Evolutionary conservation across 2,797 vertebrate genomes (phyloP).

Genomic region (Ctenosaura bakeri): DNA sequence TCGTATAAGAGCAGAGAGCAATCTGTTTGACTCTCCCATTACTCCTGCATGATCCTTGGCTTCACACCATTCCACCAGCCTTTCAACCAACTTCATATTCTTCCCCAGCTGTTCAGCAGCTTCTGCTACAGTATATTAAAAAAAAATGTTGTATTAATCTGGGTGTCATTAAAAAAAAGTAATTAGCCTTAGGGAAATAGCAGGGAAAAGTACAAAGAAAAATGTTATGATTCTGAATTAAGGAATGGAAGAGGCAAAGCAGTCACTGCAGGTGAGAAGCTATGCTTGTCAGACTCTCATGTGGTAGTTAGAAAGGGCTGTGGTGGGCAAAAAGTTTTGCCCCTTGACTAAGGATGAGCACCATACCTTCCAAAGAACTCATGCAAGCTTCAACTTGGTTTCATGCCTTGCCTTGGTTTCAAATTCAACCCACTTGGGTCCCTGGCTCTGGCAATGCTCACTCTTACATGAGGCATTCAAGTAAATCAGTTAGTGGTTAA

Average conservation of each 20-base stretch:
- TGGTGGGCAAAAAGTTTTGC: neutral
- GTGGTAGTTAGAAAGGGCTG: neutral
- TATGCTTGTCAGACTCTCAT: neutral
- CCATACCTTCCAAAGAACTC: too few species aligned
- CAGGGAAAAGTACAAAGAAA: too few species aligned
- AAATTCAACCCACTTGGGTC: neutral
- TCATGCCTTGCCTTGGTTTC: neutral
- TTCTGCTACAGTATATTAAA: constrained; percentile 83
- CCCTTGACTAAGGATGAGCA: neutral
- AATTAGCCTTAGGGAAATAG: too few species aligned
- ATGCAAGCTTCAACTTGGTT: neutral
- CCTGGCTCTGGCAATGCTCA: neutral
- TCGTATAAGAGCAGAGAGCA: constrained; percentile 96
- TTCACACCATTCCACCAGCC: constrained; percentile 98
- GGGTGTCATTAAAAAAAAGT: neutral
- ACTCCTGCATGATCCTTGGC: constrained; percentile 98
- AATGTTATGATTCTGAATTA: too few species aligned
- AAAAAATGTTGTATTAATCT: neutral
- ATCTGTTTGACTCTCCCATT: constrained; percentile 98
- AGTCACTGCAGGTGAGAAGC: too few species aligned
- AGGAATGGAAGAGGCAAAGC: too few species aligned
- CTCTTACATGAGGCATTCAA: neutral
- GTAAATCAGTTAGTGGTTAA: neutral
- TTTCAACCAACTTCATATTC: constrained; percentile 91
- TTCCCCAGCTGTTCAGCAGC: constrained; percentile 97